Conservation (phyloP, 2,888 invertebrate species). For the Nomada fabriciana region DNA sequence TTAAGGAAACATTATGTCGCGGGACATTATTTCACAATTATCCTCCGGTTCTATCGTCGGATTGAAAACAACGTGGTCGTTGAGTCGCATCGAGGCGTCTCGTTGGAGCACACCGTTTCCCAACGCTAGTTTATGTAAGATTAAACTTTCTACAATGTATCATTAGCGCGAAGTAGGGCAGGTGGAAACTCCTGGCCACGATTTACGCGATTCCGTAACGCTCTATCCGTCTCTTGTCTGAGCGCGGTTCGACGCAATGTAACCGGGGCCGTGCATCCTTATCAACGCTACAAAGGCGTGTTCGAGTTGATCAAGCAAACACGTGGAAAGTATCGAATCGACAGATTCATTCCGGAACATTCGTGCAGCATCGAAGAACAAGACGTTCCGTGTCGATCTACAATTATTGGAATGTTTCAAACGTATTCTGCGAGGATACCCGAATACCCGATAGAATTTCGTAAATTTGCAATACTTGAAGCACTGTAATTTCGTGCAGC, state of each 20-base stretch:
- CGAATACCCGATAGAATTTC: too few species aligned
- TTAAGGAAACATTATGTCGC: too few species aligned
- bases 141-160: slow-evolving; percentile 54
- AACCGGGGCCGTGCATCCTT: background rate
- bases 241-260: slow-evolving; percentile 4
- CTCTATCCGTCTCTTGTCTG: slow-evolving; percentile 16
- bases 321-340: too few species aligned
- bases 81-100: too few species aligned
- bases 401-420: too few species aligned
- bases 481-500: too few species aligned
- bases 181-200: slow-evolving; percentile 28
- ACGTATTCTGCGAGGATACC: too few species aligned
- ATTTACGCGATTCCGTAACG: slow-evolving; percentile 49
- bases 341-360: too few species aligned
- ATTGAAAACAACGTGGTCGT: background rate
- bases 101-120: slow-evolving; percentile 14
- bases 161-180: slow-evolving; percentile 51
- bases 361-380: too few species aligned
- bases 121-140: slow-evolving; percentile 38
- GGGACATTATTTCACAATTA: too few species aligned
- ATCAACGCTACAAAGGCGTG: background rate
- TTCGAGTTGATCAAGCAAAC: background rate
- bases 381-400: too few species aligned
- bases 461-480: too few species aligned
- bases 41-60: background rate